Evolutionary conservation across 2,113 vertebrate species (phyloP).

Genomic region (Stigmatopora nigra): DNA sequence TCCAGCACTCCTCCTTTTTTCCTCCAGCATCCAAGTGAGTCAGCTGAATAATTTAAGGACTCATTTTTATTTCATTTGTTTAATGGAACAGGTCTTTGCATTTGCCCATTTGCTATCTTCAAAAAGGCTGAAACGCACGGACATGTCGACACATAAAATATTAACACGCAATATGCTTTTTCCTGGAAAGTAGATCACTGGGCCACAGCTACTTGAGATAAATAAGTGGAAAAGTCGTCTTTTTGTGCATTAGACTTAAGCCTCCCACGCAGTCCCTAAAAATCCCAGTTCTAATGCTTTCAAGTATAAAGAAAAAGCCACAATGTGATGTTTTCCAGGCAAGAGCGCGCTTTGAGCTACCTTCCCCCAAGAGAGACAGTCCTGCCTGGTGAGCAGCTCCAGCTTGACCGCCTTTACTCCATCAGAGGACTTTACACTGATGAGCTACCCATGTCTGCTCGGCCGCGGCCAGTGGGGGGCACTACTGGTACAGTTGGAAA

Average conservation of each 20-base stretch:
- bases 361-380: slow-evolving; percentile 74
- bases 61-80: slow-evolving; percentile 58
- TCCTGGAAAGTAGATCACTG: slow-evolving; percentile 1
- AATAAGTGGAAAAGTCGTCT: not conserved
- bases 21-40: slow-evolving; percentile 16
- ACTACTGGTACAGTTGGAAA: slow-evolving; percentile 76
- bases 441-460: slow-evolving; percentile 79
- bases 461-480: slow-evolving; percentile 87
- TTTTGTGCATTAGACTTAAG: not conserved
- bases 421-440: slow-evolving; percentile 79
- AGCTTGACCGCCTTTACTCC: slow-evolving; percentile 76
- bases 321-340: slow-evolving; percentile 61
- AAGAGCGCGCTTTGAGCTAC: slow-evolving; percentile 74
- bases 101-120: slow-evolving; percentile 16
- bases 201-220: not conserved
- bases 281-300: not conserved
- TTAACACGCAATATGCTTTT: slow-evolving; percentile 1
- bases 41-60: slow-evolving; percentile 36
- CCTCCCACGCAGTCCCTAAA: not conserved
- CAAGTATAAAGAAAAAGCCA: not conserved
- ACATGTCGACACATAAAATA: not conserved
- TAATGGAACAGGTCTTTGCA: slow-evolving; percentile 41
- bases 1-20: slow-evolving; percentile 15
- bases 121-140: slow-evolving; percentile 6
- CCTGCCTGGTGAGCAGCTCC: slow-evolving; percentile 69